These are phyloP conservation scores for Steatornis caripensis DNA, from an alignment of 2,113 vertebrate species.

Conservation along the genomic window DNA sequence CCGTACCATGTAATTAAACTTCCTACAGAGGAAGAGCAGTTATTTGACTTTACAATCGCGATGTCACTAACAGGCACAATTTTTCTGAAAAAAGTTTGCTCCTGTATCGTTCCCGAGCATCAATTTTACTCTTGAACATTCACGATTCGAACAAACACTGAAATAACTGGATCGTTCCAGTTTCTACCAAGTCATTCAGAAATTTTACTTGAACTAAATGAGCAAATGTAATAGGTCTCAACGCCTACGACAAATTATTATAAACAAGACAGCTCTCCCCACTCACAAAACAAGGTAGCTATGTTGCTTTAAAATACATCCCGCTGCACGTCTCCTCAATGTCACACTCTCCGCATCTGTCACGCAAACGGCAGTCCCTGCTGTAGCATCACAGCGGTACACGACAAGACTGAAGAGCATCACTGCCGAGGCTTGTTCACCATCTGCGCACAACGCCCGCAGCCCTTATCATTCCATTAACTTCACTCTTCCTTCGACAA, in stretches of 20 bases:
- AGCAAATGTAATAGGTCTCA: neutral
- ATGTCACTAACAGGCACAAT: neutral
- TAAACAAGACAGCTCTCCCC: neutral
- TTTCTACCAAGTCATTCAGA: neutral
- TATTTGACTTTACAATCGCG: accelerated
- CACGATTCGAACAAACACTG: accelerated
- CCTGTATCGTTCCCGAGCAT: neutral
- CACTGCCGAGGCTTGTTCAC: neutral
- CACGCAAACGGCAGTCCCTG: neutral
- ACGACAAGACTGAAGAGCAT: neutral
- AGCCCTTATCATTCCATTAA: neutral
- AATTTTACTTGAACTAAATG: neutral
- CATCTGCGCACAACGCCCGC: neutral
- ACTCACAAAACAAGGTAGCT: neutral
- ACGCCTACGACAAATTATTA: neutral
- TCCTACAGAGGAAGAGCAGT: neutral
- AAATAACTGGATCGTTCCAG: accelerated
- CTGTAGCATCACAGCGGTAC: accelerated
- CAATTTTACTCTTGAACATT: neutral
- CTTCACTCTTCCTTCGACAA: neutral
- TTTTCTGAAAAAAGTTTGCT: neutral
- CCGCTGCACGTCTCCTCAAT: neutral
- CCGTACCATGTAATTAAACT: accelerated
- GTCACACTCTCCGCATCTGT: neutral
- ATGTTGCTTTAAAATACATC: neutral